Evolutionary conservation across 2,113 vertebrate genomes (phyloP), one percentile per base, ranked within the genome.

Genomic region (Cnemophilus loriae): DNA sequence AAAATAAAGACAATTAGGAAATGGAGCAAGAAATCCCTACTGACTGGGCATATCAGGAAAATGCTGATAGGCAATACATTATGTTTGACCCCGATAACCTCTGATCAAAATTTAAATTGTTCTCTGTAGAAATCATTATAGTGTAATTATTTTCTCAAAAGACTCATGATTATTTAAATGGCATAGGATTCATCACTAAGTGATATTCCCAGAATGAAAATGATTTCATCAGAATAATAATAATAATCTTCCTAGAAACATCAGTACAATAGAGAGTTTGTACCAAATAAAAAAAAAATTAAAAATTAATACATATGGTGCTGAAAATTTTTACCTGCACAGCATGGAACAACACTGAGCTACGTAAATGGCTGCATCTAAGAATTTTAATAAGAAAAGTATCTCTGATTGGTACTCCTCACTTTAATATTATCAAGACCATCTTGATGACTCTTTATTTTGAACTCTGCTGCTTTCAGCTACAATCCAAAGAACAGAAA

Each of bases 111-210:
- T 78, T 85, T 85, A 93, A 94, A 96, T 96, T 81, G 77, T 59
- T 80, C 60, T 91, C 70, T 90, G 71, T 47, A 96, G 88, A 95
- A 96, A 93, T 83, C 67, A 90, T 96, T 94, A 82, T 42, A 88
- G 84, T 63, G 39, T 70, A 96, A 97, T 96, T 91, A 91, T 96
- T 97, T 96, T 91, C 87, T 95, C 92, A 88, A 93, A 97, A 89
- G 61, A 28, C 42, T 90, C 71, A 74, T 65, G 64, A 95, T 94
- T 88, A 95, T 93, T 96, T 95, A 90, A 97, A 95, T 49, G 22
- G 75, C 39, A 76, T 32, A 90, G 37, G 64, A 86, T 86, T 93
- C 61, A 95, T 86, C 79, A 52, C 46, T 73, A 87, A 95, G 49
- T 55, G 84, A 82, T 97, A 96, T 69, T 92, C 76, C 73, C 78